Evolutionary conservation across 2,113 vertebrate species (phyloP), one percentile per base, ranked within the genome.

Genomic region (Antennarius striatus): DNA sequence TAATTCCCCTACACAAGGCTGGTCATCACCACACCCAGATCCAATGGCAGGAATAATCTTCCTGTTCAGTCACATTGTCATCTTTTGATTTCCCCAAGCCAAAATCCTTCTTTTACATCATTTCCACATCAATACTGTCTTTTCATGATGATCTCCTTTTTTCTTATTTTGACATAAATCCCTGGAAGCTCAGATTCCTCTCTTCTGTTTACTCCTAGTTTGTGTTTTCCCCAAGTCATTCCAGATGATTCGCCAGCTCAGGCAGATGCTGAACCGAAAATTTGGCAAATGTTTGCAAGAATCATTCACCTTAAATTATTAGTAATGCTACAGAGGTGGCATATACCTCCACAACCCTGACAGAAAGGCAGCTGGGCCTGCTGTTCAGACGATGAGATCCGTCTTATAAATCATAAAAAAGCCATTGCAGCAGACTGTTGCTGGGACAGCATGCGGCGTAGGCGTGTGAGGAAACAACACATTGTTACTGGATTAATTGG

Each of bases 321-420:
- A 45, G 45, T 53, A n/a, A 29, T 32, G 28, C 51, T 63, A 52
- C 49, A 63, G 17, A 60, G 22, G 52, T 28, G 11, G 42, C 52
- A 65, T 73, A 76, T 64, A 73, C 79, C 65, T 76, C 82, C 55
- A 62, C 17, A 12, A 46, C 65, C 42, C 36, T 71, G 58, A 46
- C 50, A 61, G 57, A 49, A 17, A 70, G 43, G 66, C 78, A 79
- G 45, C 72, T 75, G 73, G 69, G 62, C 81, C 70, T 68, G 66
- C 71, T 68, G 77, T 63, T 71, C 47, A 36, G 63, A 47, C 54
- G 56, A 57, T 68, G 48, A 48, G 52, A 61, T 51, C 16, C 42
- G 48, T 50, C 42, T 50, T 52, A 50, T 52, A 68, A 77, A 49
- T 75, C 55, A 57, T 1, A 11, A 30, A 73, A 60, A 63, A 63